Conservation (phyloP, 92 coral and sea anemone species). For the Porites divaricata region DNA sequence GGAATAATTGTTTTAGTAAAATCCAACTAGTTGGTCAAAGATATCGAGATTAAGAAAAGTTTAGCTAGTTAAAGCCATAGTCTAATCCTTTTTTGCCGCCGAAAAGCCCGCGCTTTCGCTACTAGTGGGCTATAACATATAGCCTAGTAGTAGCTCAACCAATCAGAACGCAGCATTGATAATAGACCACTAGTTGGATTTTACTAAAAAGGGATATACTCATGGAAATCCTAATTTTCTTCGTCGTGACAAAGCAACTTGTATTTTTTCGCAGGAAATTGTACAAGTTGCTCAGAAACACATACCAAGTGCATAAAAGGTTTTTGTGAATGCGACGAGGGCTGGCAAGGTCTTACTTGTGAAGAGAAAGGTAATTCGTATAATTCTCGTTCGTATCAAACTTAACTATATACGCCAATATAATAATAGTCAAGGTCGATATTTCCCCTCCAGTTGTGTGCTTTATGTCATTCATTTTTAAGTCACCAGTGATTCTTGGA, state of each 20-base stretch:
- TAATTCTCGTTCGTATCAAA: background rate
- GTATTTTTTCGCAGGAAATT: constrained; percentile 26
- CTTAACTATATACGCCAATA: background rate
- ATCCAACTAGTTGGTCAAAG: too few relatives aligned
- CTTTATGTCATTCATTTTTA: background rate
- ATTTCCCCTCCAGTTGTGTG: background rate
- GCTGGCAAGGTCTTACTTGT: constrained; percentile 78
- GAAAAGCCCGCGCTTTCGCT: too few relatives aligned
- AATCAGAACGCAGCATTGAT: too few relatives aligned
- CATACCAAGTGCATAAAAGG: constrained; percentile 74
- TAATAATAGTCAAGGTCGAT: background rate
- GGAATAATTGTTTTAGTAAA: too few relatives aligned
- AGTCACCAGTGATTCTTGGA: constrained; percentile 5
- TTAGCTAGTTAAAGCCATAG: too few relatives aligned
- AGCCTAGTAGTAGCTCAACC: too few relatives aligned
- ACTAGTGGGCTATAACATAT: too few relatives aligned
- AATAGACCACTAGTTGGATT: too few relatives aligned
- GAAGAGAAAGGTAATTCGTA: constrained; percentile 41
- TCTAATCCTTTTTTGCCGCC: too few relatives aligned
- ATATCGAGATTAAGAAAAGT: too few relatives aligned
- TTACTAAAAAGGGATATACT: too few relatives aligned
- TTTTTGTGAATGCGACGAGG: constrained; percentile 70
- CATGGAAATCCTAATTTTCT: background rate
- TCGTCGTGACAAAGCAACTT: background rate
- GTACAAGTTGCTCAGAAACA: constrained; percentile 48